Evolutionary conservation across 1,140 invertebrate species (phyloP).

Genomic region (Zaprionus vittiger): DNA sequence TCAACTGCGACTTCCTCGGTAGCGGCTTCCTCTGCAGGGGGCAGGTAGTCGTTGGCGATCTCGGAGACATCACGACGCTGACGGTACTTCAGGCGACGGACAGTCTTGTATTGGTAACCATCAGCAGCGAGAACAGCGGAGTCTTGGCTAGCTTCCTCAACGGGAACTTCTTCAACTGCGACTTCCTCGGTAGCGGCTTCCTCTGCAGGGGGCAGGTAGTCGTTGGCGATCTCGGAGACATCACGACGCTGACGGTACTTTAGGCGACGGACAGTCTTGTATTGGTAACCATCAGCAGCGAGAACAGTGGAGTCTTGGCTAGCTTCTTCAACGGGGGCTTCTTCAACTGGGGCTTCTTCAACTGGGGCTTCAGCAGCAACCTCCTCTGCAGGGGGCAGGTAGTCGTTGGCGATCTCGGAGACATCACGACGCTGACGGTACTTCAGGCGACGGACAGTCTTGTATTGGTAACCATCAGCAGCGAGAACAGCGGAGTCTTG

Average conservation of each 20-base stretch:
- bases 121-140: slow-evolving; percentile 56
- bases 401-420: slow-evolving; percentile 57
- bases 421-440: slow-evolving; percentile 72
- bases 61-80: slow-evolving; percentile 71
- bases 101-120: slow-evolving; percentile 71
- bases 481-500: slow-evolving; percentile 58
- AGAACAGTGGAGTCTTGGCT: slow-evolving; percentile 48
- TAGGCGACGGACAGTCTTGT: slow-evolving; percentile 56
- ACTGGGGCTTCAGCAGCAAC: slow-evolving; percentile 33
- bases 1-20: slow-evolving; percentile 29
- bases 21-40: slow-evolving; percentile 48
- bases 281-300: slow-evolving; percentile 50
- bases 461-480: slow-evolving; percentile 66
- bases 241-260: slow-evolving; percentile 58
- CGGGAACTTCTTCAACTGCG: slow-evolving; percentile 22
- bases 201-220: slow-evolving; percentile 50
- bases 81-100: slow-evolving; percentile 66
- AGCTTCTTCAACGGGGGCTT: slow-evolving; percentile 31
- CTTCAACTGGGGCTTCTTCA: slow-evolving; percentile 40
- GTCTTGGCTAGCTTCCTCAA: slow-evolving; percentile 27
- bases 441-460: slow-evolving; percentile 62
- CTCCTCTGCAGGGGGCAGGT: slow-evolving; percentile 59
- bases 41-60: slow-evolving; percentile 63
- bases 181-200: slow-evolving; percentile 50
- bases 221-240: slow-evolving; percentile 53